Percentiles rank a stretch among this genome's conserved stretches.
phyloP scores from a whole-genome alignment of 2,797 vertebrate genomes.

The Rhinichthys osculus region DNA sequence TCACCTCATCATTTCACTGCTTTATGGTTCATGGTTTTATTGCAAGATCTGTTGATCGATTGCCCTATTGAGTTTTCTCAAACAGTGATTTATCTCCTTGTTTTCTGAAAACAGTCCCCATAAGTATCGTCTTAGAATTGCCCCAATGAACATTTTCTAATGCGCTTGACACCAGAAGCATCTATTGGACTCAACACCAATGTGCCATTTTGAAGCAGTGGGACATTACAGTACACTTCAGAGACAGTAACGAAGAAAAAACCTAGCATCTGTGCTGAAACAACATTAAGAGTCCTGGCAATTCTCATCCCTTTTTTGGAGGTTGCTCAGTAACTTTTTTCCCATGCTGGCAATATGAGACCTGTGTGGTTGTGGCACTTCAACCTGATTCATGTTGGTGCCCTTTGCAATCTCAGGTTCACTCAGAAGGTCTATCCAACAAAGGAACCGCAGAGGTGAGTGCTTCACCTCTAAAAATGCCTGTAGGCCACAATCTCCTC shows the following conservation, averaged over 20 bases:
- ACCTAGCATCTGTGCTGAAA: slow-evolving; percentile 2
- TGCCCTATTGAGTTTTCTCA: neutral
- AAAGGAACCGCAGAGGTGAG: slow-evolving; percentile 27
- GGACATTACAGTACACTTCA: neutral
- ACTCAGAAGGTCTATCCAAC: slow-evolving; percentile 35
- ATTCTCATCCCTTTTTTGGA: slow-evolving; percentile 24
- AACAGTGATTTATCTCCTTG: slow-evolving; percentile 7
- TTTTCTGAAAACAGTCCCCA: slow-evolving; percentile 18
- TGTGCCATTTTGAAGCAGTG: neutral
- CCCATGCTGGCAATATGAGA: slow-evolving; percentile 27
- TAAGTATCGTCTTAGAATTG: neutral
- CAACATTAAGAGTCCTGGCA: slow-evolving; percentile 10
- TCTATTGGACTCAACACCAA: neutral
- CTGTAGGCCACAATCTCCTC: slow-evolving; percentile 33
- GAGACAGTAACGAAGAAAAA: slow-evolving; percentile 10
- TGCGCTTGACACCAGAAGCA: neutral
- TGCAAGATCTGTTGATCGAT: slow-evolving; percentile 14
- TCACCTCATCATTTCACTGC: slow-evolving; percentile 17
- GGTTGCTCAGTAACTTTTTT: slow-evolving; percentile 21
- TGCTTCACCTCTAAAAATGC: slow-evolving; percentile 36
- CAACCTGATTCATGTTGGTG: slow-evolving; percentile 43
- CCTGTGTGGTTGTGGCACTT: slow-evolving; percentile 42
- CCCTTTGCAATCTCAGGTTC: slow-evolving; percentile 48
- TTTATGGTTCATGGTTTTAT: slow-evolving; percentile 18
- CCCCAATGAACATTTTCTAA: neutral